Conservation (phyloP, 1,140 invertebrate species). For the Pemphigus obesinymphae region DNA sequence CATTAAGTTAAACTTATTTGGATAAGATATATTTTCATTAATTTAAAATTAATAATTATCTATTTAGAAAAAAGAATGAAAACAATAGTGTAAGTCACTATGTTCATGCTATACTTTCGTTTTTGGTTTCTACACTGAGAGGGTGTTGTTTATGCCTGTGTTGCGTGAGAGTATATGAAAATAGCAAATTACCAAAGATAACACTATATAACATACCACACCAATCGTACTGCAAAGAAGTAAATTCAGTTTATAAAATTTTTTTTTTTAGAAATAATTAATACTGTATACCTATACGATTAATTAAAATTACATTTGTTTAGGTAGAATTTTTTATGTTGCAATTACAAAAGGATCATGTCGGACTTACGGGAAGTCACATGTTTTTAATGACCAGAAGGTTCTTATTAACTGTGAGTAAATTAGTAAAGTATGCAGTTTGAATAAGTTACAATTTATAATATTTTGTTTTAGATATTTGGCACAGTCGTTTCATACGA, state of each 20-base stretch:
- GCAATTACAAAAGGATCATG: conserved; percentile 39
- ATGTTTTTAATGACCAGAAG: conserved; percentile 44
- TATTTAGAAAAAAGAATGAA: background rate
- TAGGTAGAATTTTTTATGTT: conserved; percentile 42
- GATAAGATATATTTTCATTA: background rate
- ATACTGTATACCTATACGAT: background rate
- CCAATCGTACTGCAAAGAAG: conserved; percentile 42
- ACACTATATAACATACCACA: conserved; percentile 36
- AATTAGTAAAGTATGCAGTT: too few species aligned
- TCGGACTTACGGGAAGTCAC: conserved; percentile 42
- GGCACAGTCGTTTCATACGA: conserved; percentile 43
- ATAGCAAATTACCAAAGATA: conserved; percentile 36
- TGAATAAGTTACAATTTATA: too few species aligned
- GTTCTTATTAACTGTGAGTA: conserved; percentile 43
- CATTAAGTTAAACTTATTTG: background rate
- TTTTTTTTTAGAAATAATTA: too few species aligned
- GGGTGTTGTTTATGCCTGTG: conserved; percentile 34
- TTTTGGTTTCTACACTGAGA: conserved; percentile 31
- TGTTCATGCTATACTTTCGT: conserved; percentile 42
- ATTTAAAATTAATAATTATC: background rate
- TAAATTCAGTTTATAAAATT: conserved; percentile 5
- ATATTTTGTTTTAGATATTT: conserved; percentile 42
- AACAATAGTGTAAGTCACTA: background rate
- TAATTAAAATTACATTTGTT: background rate
- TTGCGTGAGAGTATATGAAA: conserved; percentile 40